Base-by-base conservation (phyloP, 2,888 invertebrate genomes). In the Alentia gelatinosa region DNA sequence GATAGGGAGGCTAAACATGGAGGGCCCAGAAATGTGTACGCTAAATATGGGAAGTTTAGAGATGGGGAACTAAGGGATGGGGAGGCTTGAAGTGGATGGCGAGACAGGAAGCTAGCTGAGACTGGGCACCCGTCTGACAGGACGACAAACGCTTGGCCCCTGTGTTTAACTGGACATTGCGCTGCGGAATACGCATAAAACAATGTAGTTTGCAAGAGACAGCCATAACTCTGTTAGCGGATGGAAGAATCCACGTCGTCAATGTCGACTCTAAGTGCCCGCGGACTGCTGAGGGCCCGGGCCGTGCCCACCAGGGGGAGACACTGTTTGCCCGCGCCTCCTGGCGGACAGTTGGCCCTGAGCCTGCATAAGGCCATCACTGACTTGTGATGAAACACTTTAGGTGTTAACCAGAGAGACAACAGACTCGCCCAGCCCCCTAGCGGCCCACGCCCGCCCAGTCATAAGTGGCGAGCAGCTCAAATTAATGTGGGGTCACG, bases 311-410 rank as follows among this genome's bases (percentile, higher is more conserved):
- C 56, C 19, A 56, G 56, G 12, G 56, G 68, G 68, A 26, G 30
- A 3, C 30, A 26, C 12, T 68, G 68, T 68, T 68, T 68, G 68
- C 26, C 68, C 33, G 12, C 26, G 30, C 30, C 30, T 68, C 68
- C 33, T 30, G 30, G 3, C 12, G 26, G 68, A 68, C 23, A 26
- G 26, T 30, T 26, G 68, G 68, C 12, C 12, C 68, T 68, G 68
- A 26, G 68, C 33, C 30, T 30, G 68, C 68, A 68, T 68, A 68
- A 68, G 68, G 68, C 68, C 68, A 68, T 68, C 68, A 56, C 30
- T 26, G 68, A 30, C 68, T 68, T 68, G 30, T 68, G 68, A 68
- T 68, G 68, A 68, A 68, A 68, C 68, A 68, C 68, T 68, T 68
- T 68, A 30, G 68, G 68, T 30, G 68, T 68, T 68, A 68, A 68